phyloP scores from a whole-genome alignment of 2,113 vertebrate species.

The Boleophthalmus pectinirostris region DNA sequence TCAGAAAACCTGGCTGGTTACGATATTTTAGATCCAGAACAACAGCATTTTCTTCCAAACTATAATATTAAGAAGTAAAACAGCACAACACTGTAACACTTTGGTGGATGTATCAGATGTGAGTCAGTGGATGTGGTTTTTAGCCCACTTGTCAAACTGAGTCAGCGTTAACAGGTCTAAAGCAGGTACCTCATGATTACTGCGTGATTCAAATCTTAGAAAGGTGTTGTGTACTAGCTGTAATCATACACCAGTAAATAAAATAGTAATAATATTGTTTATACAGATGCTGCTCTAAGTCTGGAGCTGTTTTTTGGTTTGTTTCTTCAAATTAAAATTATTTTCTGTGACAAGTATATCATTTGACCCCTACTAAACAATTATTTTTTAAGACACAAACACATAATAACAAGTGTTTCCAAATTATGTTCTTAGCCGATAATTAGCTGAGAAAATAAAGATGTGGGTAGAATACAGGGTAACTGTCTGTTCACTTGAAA shows the following conservation, averaged over 20 bases:
- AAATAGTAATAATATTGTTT: neutral
- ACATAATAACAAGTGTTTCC: neutral
- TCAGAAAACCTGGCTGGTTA: no score
- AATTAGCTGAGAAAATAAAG: neutral
- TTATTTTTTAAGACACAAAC: no score
- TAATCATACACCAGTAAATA: neutral
- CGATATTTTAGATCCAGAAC: neutral
- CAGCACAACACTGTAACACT: neutral
- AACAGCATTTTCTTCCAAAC: neutral
- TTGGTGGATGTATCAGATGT: slow-evolving; percentile 11
- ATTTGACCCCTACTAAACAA: neutral
- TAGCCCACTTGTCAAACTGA: slow-evolving; percentile 7
- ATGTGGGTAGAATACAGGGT: neutral
- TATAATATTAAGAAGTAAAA: neutral
- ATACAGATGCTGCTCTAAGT: neutral
- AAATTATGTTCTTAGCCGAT: neutral
- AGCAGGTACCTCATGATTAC: neutral
- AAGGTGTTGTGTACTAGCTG: neutral
- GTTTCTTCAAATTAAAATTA: neutral
- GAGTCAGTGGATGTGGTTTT: slow-evolving; percentile 15
- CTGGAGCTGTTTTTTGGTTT: neutral
- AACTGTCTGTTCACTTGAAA: neutral
- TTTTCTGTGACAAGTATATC: neutral
- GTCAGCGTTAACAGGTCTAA: slow-evolving; percentile 26
- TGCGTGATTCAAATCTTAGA: neutral